These are phyloP conservation scores for Machimus rusticus DNA, from an alignment of 2,888 invertebrate genomes.

Conservation along the genomic window DNA sequence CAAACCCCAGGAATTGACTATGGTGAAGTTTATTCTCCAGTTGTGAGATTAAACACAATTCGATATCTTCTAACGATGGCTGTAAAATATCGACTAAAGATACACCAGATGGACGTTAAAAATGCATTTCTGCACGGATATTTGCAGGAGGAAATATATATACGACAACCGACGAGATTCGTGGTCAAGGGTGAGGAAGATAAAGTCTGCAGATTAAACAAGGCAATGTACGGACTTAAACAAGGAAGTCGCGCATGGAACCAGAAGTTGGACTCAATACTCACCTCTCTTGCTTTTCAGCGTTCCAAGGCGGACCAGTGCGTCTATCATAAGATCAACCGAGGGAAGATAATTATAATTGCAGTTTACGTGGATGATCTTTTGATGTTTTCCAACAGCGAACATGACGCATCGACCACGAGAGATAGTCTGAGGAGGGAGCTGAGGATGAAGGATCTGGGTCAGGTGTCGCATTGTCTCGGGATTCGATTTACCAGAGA, in stretches of 20 bases:
- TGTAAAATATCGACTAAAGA: neutral
- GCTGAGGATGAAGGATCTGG: slow-evolving; percentile 43
- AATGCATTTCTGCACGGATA: slow-evolving; percentile 47
- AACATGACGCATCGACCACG: neutral
- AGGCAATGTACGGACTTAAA: slow-evolving; percentile 49
- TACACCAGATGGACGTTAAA: slow-evolving; percentile 47
- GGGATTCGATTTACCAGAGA: slow-evolving; percentile 31
- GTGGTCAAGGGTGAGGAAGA: slow-evolving; percentile 43
- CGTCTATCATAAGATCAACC: slow-evolving; percentile 20
- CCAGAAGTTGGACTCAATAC: slow-evolving; percentile 42
- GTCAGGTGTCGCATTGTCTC: slow-evolving; percentile 26
- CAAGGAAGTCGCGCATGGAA: slow-evolving; percentile 48
- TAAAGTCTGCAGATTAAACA: slow-evolving; percentile 45
- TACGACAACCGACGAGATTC: slow-evolving; percentile 48
- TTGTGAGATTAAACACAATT: neutral
- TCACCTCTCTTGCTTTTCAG: slow-evolving; percentile 41
- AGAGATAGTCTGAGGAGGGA: neutral
- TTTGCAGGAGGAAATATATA: slow-evolving; percentile 46
- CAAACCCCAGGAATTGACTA: neutral
- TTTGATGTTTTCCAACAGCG: slow-evolving; percentile 40
- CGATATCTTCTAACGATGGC: no score
- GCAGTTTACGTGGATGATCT: slow-evolving; percentile 43
- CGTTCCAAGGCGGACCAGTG: slow-evolving; percentile 14
- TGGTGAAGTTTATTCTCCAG: neutral
- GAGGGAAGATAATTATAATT: slow-evolving; percentile 26